Evolutionary conservation across 2,797 vertebrate species (phyloP).

Genomic region (Heterohyrax brucei): DNA sequence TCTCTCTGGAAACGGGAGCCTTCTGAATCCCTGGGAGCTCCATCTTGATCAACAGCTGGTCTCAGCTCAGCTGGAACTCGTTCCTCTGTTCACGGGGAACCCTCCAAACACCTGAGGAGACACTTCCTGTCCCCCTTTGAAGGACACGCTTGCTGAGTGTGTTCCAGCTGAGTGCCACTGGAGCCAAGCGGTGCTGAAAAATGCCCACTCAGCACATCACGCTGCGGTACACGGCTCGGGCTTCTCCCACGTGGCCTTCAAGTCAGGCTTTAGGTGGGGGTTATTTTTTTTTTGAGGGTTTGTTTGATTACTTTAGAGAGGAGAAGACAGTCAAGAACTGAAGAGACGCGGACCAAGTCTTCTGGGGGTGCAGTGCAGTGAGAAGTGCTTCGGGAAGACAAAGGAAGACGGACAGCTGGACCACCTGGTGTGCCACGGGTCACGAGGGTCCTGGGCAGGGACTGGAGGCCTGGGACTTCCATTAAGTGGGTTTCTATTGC

Average conservation of each 20-base stretch:
- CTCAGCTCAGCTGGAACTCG: not conserved
- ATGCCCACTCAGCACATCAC: not conserved
- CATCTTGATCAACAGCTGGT: not conserved
- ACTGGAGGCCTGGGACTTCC: not conserved
- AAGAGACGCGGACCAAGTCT: not conserved
- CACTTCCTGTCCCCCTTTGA: not conserved
- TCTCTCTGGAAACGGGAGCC: constrained; percentile 50
- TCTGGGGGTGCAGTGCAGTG: not conserved
- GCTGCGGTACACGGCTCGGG: not conserved
- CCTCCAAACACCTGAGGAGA: not conserved
- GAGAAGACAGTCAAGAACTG: not conserved
- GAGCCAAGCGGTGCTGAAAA: not conserved
- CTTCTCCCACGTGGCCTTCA: not conserved
- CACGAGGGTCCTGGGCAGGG: not conserved
- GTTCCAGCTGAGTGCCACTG: not conserved
- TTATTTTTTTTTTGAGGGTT: not conserved
- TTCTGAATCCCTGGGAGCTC: constrained; percentile 26
- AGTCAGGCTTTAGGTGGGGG: not conserved
- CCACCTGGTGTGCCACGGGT: not conserved
- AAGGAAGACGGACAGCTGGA: not conserved
- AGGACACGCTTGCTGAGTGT: not conserved
- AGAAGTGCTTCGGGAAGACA: not conserved
- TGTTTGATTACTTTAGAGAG: constrained; percentile 62
- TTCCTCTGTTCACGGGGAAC: not conserved
- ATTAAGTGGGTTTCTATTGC: not conserved